A percentile compares a stretch with the other conserved stretches of the same genome.
phyloP scores from a whole-genome alignment of 1,140 invertebrate species.

The Aphaenogaster floridana region DNA sequence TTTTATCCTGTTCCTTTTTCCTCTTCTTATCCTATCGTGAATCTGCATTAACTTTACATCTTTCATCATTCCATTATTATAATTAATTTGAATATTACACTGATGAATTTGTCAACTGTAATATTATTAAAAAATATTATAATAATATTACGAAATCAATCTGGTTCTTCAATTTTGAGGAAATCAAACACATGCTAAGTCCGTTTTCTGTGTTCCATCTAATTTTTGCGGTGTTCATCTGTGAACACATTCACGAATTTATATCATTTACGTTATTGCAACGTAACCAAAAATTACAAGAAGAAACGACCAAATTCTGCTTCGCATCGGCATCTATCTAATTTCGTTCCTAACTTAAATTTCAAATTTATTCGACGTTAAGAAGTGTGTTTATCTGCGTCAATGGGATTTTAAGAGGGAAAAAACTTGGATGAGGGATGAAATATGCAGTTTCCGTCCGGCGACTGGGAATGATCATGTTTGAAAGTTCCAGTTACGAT shows the following conservation, averaged over 20 bases:
- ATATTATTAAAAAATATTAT: neutral
- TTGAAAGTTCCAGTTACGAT: constrained; percentile 65
- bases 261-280: neutral
- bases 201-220: neutral
- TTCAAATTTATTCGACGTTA: constrained; percentile 11
- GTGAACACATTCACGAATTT: neutral
- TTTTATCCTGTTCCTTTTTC: neutral
- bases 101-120: neutral
- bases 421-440: constrained; percentile 19
- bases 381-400: constrained; percentile 46
- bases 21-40: constrained; percentile 14
- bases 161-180: neutral
- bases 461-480: constrained; percentile 50
- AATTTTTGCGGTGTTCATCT: constrained; percentile 12
- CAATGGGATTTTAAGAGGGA: neutral
- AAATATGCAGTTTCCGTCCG: constrained; percentile 55
- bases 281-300: constrained; percentile 16
- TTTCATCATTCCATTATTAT: constrained; percentile 1
- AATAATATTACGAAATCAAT: neutral
- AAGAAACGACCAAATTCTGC: neutral
- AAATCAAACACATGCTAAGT: neutral
- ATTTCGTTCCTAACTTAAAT: neutral
- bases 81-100: constrained; percentile 3
- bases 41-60: constrained; percentile 1
- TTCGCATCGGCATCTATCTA: constrained; percentile 28